A percentile compares a stretch with the other conserved stretches of the same genome.
phyloP scores from a whole-genome alignment of 2,113 vertebrate genomes.

The Cervus canadensis region DNA sequence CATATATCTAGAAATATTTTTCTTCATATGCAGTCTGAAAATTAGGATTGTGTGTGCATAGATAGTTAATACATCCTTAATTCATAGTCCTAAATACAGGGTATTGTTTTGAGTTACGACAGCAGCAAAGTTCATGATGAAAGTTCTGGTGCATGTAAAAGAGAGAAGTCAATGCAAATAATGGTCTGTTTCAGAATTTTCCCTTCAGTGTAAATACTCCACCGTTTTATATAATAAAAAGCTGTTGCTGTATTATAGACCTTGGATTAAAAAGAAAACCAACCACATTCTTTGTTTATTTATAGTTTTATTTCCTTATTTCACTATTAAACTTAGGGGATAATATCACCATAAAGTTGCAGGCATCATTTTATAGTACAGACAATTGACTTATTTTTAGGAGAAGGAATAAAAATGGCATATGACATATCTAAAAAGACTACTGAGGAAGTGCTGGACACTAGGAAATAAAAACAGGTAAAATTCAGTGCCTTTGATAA shows the following conservation, averaged over 20 bases:
- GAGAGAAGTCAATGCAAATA: neutral
- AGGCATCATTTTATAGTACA: constrained; percentile 39
- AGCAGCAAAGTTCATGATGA: neutral
- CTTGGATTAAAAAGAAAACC: constrained; percentile 13
- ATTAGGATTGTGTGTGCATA: neutral
- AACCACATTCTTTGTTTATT: neutral
- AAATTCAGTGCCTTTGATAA: constrained; percentile 24
- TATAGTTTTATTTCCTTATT: constrained; percentile 45
- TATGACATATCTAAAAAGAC: constrained; percentile 32
- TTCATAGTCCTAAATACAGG: neutral
- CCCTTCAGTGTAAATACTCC: neutral
- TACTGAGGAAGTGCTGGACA: neutral
- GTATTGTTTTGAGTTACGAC: neutral
- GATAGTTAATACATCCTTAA: neutral
- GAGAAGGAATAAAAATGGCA: neutral
- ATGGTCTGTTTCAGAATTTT: neutral
- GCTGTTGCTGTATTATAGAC: neutral
- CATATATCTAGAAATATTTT: neutral
- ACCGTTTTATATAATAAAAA: neutral
- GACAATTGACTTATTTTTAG: constrained; percentile 17
- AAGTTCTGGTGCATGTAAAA: neutral
- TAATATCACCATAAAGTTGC: constrained; percentile 48
- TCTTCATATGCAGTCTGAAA: neutral
- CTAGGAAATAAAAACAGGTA: neutral
- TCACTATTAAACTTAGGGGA: neutral